Evolutionary conservation across 92 coral and sea anemone genomes (phyloP).

Genomic region (Epizoanthus scotinus): DNA sequence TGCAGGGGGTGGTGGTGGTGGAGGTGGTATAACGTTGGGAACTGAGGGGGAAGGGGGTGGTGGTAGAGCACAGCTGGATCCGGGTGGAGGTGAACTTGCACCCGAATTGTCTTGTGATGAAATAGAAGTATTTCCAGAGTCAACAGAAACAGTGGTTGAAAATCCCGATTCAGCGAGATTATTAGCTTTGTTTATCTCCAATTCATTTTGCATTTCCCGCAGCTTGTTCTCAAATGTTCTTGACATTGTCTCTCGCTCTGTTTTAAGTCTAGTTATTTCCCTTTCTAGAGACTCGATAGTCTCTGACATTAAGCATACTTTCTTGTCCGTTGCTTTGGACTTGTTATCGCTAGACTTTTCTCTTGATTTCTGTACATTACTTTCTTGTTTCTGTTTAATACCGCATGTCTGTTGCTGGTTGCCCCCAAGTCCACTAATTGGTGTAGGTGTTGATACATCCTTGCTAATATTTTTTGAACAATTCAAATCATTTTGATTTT

Average conservation of each 20-base stretch:
- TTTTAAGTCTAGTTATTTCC: slow-evolving; percentile 68
- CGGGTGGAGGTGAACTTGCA: slow-evolving; percentile 42
- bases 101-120: slow-evolving; percentile 38
- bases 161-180: not conserved
- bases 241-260: slow-evolving; percentile 59
- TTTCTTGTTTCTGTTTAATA: too few relatives aligned
- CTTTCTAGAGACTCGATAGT: slow-evolving; percentile 56
- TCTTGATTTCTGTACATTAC: too few relatives aligned
- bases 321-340: not conserved
- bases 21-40: slow-evolving; percentile 68
- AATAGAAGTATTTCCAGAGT: not conserved
- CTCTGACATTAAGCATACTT: not conserved
- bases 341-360: not conserved
- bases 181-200: slow-evolving; percentile 55
- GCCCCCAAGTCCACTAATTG: not conserved
- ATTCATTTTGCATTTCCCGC: slow-evolving; percentile 62
- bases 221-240: slow-evolving; percentile 71
- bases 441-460: not conserved
- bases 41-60: slow-evolving; percentile 58
- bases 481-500: not conserved
- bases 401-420: not conserved
- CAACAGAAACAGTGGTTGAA: not conserved
- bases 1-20: slow-evolving; percentile 72
- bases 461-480: not conserved
- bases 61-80: slow-evolving; percentile 51